Evolutionary conservation across 2,888 invertebrate genomes (phyloP), one percentile per base, ranked within the genome.

Genomic region (Argynnis bischoffii): DNA sequence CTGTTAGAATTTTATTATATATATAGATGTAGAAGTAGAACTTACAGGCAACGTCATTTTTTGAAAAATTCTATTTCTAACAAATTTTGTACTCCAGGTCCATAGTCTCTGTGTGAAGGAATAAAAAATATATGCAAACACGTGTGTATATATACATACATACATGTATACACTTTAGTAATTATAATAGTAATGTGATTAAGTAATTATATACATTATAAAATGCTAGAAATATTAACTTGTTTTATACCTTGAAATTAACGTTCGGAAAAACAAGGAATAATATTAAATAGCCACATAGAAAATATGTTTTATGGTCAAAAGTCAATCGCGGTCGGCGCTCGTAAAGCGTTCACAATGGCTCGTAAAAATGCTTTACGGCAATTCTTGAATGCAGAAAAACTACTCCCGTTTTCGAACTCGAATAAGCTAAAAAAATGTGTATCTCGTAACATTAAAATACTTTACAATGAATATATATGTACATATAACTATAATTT

Each of bases 241-340:
- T 26, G 8, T 6, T 11, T 61, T 61, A 51, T 60, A 63, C 63
- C 55, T 71, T 64, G 60, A 64, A 70, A 66, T 59, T 68, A 65
- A 67, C 53, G 55, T 60, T 54, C 26, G 31, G 55, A 64, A 71
- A 69, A 69, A 65, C 55, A 67, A 69, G 56, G 63, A 70, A 59
- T 63, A 66, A 66, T 60, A 66, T 67, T 67, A 73, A 80, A 79
- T 78, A 78, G 80, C 79, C 80, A 84, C 88, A 87, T 88, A 89
- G 89, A 86, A 88, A 88, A 85, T 78, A 78, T 76, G 84, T 79
- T 89, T 90, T 88, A 90, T 83, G 86, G 81, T 75, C 87, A 88
- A 87, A 85, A 89, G 89, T 89, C 88, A 89, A 89, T 90, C 88
- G 83, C 75, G 82, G 81, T 73, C 76, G 77, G 78, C 72, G 72